Base-by-base conservation (phyloP, 2,113 vertebrate species). In the Cololabis saira region DNA sequence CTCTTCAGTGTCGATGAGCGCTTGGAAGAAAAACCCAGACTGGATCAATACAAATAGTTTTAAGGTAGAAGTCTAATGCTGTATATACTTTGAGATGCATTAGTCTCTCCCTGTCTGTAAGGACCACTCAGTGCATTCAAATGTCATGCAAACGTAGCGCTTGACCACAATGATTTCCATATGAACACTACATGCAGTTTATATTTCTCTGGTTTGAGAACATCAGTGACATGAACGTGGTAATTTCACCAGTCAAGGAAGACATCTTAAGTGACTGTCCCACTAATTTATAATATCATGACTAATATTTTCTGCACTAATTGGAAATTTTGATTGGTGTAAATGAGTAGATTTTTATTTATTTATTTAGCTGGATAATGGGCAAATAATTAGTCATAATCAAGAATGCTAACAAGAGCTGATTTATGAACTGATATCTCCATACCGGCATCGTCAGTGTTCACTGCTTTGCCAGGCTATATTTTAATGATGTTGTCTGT, bases 361-460 rank as follows among this genome's bases (percentile, higher is more conserved):
- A 50, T 83, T 91, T 87, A 9, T 37, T 37, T 37, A 37, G 82
- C 40, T 81, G 83, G 87, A 85, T 86, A 86, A 91, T 81, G 79
- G 82, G 24, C 78, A 62, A 82, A 91, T 91, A 85, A 89, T 85
- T 90, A 76, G 76, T 86, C 61, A 87, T 86, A 81, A 86, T 91
- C 74, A 87, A 81, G 67, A 78, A 75, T 81, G 76, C 67, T 87
- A 89, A 87, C 88, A 89, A 80, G 81, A 76, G 33, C 67, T 79
- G 81, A 79, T 91, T 79, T 87, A 85, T 88, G 82, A 80, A 83
- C 68, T 82, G 77, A 86, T 84, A 83, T 87, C 67, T 82, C 83
- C 69, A 85, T 81, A 79, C 74, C 58, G 44, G 61, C 70, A 79
- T 88, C 61, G 71, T 87, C 80, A 84, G 74, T 71, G 81, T 68